These are phyloP conservation scores for Corbicula japonica DNA, from an alignment of 2,888 invertebrate species.

Conservation along the genomic window DNA sequence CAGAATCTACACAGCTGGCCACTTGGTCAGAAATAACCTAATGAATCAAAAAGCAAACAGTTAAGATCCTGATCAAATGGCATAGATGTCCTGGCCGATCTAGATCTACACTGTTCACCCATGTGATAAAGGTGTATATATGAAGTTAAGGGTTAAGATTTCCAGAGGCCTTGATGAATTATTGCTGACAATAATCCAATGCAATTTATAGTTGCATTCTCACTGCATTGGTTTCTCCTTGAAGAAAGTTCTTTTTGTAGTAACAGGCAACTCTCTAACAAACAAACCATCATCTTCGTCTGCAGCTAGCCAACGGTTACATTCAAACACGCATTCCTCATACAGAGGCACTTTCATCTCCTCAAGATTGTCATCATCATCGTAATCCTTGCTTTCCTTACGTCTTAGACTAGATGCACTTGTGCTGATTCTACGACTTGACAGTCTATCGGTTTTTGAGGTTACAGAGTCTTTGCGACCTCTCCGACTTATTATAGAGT, in stretches of 20 bases:
- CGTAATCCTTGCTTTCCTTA: conserved; percentile 41
- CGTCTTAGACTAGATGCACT: conserved; percentile 59
- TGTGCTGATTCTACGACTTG: conserved; percentile 45
- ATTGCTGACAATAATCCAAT: too few relatives aligned
- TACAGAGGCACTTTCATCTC: conserved; percentile 73
- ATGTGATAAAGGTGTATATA: too few relatives aligned
- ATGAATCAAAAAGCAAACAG: too few relatives aligned
- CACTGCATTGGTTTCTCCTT: conserved; percentile 51
- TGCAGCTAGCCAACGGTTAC: conserved; percentile 81
- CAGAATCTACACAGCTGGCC: too few relatives aligned
- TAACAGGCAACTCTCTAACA: conserved; percentile 71
- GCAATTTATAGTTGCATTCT: neutral
- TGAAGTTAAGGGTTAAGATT: too few relatives aligned
- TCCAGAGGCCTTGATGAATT: too few relatives aligned
- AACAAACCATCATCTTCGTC: conserved; percentile 82
- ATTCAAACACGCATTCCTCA: conserved; percentile 81
- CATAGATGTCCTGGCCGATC: too few relatives aligned
- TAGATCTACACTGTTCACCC: too few relatives aligned
- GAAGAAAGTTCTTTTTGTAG: conserved; percentile 64
- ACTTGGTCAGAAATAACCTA: too few relatives aligned
- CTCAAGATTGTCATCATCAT: conserved; percentile 63
- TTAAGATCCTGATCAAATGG: too few relatives aligned
- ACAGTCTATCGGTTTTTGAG: conserved; percentile 1
- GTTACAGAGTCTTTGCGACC: conserved; percentile 20
- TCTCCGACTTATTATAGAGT: conserved; percentile 26